Evolutionary conservation across 2,888 invertebrate species (phyloP), one percentile per base, ranked within the genome.

Genomic region (Volucella inflata): DNA sequence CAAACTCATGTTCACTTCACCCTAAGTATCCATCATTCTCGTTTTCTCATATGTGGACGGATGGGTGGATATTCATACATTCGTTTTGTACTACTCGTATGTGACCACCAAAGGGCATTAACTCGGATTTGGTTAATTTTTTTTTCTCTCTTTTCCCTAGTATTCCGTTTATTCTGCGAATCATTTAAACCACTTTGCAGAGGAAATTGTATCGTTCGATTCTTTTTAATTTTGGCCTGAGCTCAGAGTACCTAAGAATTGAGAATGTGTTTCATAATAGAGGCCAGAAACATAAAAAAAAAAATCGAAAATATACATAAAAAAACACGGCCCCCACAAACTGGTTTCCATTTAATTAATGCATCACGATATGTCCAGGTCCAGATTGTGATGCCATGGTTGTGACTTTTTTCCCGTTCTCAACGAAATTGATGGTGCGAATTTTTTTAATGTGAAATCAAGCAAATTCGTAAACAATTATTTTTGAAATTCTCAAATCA

Each of bases 241-340:
- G 17, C 53, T 64, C 64, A 6, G 16, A n/a, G n/a, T 40, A n/a
- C n/a, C n/a, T n/a, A 42, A 16, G 48, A 46, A 53, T 53, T 57
- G 65, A 12, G 55, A 75, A 65, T 57, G 65, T 42, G 64, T 74
- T 75, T 75, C 14, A 30, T 44, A 72, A 53, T 50, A 50, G 59
- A 71, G 30, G 50, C 38, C 64, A 30, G 6, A 6, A 30, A 0
- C 30, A 30, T 30, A 30, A 30, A 6, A 30, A 3, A 30, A 14
- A n/a, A 48, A 48, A 48, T n/a, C n/a, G n/a, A 16, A 14, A 48
- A 48, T 14, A 38, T 21, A 42, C 12, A 42, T 14, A 59, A 51
- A 50, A 51, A 51, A 50, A 3, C 8, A 11, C 30, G 36, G 17
- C 36, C 17, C 21, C 42, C n/a, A 64, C 40, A 74, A 64, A 74